Conservation (phyloP, 2,113 vertebrate genomes). For the Tupaia tana region DNA sequence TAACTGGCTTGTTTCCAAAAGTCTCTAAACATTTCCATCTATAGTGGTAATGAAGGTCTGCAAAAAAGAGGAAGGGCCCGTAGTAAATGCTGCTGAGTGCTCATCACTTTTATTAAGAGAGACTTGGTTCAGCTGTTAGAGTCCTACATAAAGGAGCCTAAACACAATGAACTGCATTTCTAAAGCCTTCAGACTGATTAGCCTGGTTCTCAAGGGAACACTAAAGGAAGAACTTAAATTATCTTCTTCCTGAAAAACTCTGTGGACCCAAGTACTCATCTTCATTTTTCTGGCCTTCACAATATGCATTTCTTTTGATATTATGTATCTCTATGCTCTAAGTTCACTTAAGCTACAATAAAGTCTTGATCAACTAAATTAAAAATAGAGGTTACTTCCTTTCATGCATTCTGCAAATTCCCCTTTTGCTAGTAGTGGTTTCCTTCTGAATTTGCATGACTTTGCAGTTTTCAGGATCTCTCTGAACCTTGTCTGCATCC, state of each 20-base stretch:
- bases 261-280: neutral
- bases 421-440: constrained; percentile 12
- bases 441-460: neutral
- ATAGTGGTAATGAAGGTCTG: neutral
- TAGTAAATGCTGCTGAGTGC: constrained; percentile 24
- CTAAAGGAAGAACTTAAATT: constrained; percentile 51
- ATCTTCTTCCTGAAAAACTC: constrained; percentile 53
- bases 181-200: constrained; percentile 42
- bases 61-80: neutral
- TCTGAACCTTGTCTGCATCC: neutral
- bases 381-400: constrained; percentile 37
- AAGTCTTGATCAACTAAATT: constrained; percentile 56
- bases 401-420: neutral
- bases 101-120: constrained; percentile 38
- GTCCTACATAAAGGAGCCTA: neutral
- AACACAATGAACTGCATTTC: neutral
- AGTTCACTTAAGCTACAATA: constrained; percentile 17
- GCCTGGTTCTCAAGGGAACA: constrained; percentile 44
- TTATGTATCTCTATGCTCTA: neutral
- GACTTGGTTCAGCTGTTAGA: neutral
- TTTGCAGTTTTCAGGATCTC: neutral
- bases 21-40: neutral
- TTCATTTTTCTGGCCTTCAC: neutral
- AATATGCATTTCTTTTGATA: constrained; percentile 39
- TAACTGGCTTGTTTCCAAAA: constrained; percentile 28